phyloP scores from a whole-genome alignment of 2,797 vertebrate species.

The Monodelphis domestica region DNA sequence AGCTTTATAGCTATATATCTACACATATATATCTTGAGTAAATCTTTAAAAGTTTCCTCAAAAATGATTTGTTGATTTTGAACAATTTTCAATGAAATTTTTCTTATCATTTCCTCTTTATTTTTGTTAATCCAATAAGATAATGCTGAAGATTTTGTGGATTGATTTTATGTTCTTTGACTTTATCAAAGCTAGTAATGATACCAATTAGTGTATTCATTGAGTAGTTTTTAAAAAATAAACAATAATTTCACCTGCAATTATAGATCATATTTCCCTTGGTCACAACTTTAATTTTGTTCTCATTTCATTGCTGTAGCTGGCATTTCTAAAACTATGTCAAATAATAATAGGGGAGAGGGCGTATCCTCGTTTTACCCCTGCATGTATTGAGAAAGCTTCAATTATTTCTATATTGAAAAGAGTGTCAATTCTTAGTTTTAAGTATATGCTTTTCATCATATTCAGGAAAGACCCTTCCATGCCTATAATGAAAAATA shows the following conservation, averaged over 20 bases:
- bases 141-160: neutral
- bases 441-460: neutral
- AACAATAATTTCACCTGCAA: neutral
- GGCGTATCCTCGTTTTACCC: constrained; percentile 5
- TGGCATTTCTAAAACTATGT: neutral
- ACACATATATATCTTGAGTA: neutral
- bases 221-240: neutral
- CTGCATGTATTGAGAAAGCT: neutral
- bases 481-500: neutral
- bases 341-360: neutral
- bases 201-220: neutral
- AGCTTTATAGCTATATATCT: no score
- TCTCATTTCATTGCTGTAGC: neutral
- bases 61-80: neutral
- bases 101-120: neutral
- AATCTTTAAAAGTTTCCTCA: neutral
- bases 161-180: neutral
- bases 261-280: neutral
- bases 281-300: neutral
- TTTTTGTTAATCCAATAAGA: no score
- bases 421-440: neutral
- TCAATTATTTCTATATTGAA: neutral
- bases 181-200: neutral
- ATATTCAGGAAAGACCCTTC: neutral
- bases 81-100: neutral